These are phyloP conservation scores for Etia nguti DNA, from an alignment of 2,113 vertebrate genomes.

Conservation along the genomic window DNA sequence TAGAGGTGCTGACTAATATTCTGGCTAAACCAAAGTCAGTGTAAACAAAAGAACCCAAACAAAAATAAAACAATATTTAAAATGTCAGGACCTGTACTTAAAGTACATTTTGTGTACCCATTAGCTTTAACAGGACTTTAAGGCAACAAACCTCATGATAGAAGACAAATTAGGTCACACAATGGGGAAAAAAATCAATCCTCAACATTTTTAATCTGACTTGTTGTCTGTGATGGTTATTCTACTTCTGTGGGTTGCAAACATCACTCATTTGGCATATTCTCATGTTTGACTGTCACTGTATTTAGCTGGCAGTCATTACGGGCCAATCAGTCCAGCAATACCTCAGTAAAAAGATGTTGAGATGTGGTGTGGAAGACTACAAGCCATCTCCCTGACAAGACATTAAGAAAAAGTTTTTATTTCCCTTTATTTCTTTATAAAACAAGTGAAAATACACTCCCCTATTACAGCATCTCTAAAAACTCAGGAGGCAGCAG, in stretches of 20 bases:
- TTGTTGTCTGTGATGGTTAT: neutral
- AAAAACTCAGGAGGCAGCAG: neutral
- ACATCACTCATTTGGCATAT: neutral
- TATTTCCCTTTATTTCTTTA: neutral
- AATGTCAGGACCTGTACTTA: neutral
- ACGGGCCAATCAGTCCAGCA: fast-evolving
- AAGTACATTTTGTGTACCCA: neutral
- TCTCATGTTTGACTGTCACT: neutral
- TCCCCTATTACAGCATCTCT: neutral
- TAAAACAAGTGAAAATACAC: neutral
- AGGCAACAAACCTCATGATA: neutral
- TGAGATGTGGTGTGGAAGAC: neutral
- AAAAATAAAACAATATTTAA: neutral
- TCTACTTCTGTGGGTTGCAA: neutral
- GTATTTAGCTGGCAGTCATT: neutral
- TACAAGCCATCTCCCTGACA: neutral
- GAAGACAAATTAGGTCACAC: neutral
- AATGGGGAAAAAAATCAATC: neutral
- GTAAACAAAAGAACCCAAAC: neutral
- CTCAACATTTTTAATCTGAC: neutral
- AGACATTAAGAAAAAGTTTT: neutral
- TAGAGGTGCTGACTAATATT: neutral
- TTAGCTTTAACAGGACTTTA: neutral
- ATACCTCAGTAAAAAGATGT: neutral
- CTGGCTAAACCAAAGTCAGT: neutral